A percentile compares a stretch with the other conserved stretches of the same genome.
phyloP scores from a whole-genome alignment of 2,113 vertebrate species.

The Solea solea region DNA sequence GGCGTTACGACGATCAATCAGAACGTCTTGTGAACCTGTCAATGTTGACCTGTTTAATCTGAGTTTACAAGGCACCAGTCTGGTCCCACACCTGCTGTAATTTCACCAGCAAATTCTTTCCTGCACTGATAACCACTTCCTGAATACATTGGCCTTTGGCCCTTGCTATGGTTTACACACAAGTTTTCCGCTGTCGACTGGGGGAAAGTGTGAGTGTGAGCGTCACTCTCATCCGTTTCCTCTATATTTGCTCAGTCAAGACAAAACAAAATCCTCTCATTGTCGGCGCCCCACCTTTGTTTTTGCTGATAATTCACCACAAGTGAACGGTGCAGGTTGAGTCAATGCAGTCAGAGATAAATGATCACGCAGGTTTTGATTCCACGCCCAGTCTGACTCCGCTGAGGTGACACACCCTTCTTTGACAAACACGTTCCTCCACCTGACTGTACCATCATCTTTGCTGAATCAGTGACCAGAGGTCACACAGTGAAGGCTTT shows the following conservation, averaged over 20 bases:
- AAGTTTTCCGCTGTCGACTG: not conserved
- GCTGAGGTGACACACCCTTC: slow-evolving; percentile 20
- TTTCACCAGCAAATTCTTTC: not conserved
- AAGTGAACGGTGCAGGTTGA: not conserved
- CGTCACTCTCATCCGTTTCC: not conserved
- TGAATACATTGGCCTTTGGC: slow-evolving; percentile 6
- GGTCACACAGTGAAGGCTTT: not conserved
- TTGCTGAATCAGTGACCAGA: not conserved
- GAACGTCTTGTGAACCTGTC: not conserved
- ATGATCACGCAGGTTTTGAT: not conserved
- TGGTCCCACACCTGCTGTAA: not conserved
- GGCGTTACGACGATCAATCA: not conserved
- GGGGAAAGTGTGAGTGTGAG: slow-evolving; percentile 8
- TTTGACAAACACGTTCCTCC: slow-evolving; percentile 35
- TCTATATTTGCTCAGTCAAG: not conserved
- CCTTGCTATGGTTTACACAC: not conserved
- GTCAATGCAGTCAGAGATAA: slow-evolving; percentile 5
- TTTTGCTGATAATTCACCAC: not conserved
- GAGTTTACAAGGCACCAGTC: not conserved
- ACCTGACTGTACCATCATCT: not conserved
- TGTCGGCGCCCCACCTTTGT: not conserved
- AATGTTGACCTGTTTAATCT: not conserved
- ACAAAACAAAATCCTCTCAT: not conserved
- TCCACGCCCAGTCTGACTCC: slow-evolving; percentile 26
- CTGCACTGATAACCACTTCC: slow-evolving; percentile 13